Evolutionary conservation across 2,888 invertebrate species (phyloP), one percentile per base, ranked within the genome.

Genomic region (Carcina quercana): DNA sequence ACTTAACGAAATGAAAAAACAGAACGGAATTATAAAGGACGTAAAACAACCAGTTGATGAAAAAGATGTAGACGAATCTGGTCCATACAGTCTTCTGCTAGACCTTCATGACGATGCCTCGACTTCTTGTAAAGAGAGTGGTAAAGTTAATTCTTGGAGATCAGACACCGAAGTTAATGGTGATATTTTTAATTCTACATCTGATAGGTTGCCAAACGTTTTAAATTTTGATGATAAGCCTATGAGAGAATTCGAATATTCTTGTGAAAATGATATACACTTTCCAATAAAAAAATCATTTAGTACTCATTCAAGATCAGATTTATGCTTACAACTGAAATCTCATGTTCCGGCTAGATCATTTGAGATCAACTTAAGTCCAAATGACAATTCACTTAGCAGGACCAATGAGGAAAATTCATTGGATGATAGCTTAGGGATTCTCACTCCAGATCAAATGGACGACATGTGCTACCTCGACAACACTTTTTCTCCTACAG

Each of bases 401-500:
- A 72, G 74, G 58, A 69, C 79, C 29, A 87, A 87, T 57, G 93
- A 93, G 65, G 90, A 93, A 59, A 91, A 92, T 62, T 95, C 94
- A 2, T 87, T 93, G 50, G 94, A 94, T 57, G 94, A 95, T 61
- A 93, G 93, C 53, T 80, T 95, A 48, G 95, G 95, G 3, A 95
- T 95, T 52, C 79, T 96, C 40, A 94, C 95, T 6, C 94, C 95
- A 0, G 94, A 94, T 74, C 94, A 95, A 72, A 94, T 95, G 93
- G 91, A 92, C 55, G 89, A 88, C 53, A 87, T 88, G 44, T 87
- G 87, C 45, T 85, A 87, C 45, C 74, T 87, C 47, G 88, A 88
- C 53, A 87, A 87, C 55, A 83, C 88, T 43, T 86, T 89, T 69
- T 89, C 89, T 32, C 88, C 89, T 28, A 89, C 89, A 40, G 87